Percentiles rank a stretch among this genome's conserved stretches.
These are phyloP conservation scores for Pemphredon lugubris DNA, from an alignment of 2,888 invertebrate genomes.

Conservation along the genomic window DNA sequence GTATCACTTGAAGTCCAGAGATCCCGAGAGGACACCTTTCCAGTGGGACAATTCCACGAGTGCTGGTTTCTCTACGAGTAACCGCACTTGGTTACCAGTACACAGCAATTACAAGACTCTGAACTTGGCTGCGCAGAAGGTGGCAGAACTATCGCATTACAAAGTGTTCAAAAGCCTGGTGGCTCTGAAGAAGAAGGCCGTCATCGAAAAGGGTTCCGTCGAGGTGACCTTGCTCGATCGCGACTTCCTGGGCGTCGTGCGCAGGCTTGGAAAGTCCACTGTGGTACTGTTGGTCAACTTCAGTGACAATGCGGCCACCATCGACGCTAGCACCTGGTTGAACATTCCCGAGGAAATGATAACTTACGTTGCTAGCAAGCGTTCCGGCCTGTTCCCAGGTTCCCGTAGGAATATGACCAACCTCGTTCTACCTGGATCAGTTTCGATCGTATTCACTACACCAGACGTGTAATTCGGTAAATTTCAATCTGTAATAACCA, in stretches of 20 bases:
- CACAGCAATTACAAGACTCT: conserved; percentile 83
- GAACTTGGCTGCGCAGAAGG: conserved; percentile 84
- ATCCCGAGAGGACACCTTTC: conserved; percentile 86
- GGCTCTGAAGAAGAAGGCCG: conserved; percentile 81
- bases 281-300: conserved; percentile 70
- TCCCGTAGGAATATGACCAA: conserved; percentile 26
- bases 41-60: conserved; percentile 84
- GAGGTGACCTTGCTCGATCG: conserved; percentile 69
- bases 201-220: conserved; percentile 80
- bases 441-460: conserved; percentile 57
- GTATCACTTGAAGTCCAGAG: conserved; percentile 84
- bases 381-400: conserved; percentile 51
- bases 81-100: conserved; percentile 86
- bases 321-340: conserved; percentile 66
- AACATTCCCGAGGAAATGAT: conserved; percentile 62
- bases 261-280: conserved; percentile 44
- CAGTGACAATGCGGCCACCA: conserved; percentile 29
- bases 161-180: conserved; percentile 84
- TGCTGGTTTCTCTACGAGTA: conserved; percentile 85
- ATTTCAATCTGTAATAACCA: not conserved
- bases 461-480: not conserved
- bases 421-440: conserved; percentile 63
- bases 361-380: conserved; percentile 63
- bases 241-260: conserved; percentile 65
- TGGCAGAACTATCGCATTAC: conserved; percentile 82